Percentiles rank a stretch among this genome's conserved stretches.
Conservation (phyloP, 2,113 vertebrate genomes). For the Pseudorasbora parva region DNA sequence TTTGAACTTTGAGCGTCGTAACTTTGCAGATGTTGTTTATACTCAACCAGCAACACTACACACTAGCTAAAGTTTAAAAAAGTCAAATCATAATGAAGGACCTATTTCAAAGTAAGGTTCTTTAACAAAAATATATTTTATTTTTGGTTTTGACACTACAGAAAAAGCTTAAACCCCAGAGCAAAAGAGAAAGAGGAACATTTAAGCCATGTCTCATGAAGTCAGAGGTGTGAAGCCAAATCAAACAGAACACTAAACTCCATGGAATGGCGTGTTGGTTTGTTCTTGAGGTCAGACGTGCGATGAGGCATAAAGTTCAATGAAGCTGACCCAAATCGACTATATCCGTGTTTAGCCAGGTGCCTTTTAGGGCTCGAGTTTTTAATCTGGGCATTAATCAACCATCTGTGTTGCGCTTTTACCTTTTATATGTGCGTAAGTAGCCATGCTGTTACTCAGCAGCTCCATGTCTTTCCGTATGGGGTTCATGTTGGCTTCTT, state of each 20-base stretch:
- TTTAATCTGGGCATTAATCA: not conserved
- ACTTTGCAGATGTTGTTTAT: too few relatives aligned
- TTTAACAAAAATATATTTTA: too few relatives aligned
- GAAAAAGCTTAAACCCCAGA: not conserved
- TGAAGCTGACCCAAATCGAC: not conserved
- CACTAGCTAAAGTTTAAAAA: too few relatives aligned
- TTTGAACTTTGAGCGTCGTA: too few relatives aligned
- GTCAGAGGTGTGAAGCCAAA: conserved; percentile 37
- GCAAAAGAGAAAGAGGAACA: not conserved
- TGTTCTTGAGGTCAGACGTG: not conserved
- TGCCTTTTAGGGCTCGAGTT: not conserved
- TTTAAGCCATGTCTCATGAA: not conserved
- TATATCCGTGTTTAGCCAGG: not conserved
- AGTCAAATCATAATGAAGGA: too few relatives aligned
- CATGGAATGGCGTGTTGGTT: conserved; percentile 33
- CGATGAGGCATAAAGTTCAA: not conserved
- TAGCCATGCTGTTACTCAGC: conserved; percentile 94
- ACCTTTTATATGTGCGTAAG: conserved; percentile 91
- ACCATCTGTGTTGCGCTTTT: conserved; percentile 22
- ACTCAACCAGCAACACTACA: too few relatives aligned
- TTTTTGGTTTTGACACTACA: not conserved
- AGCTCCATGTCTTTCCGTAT: conserved; percentile 89
- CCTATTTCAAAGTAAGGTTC: too few relatives aligned
- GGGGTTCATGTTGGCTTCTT: conserved; percentile 77
- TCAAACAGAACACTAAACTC: conserved; percentile 45